Evolutionary conservation across 2,888 invertebrate species (phyloP).

Genomic region (Apodemia mormo): DNA sequence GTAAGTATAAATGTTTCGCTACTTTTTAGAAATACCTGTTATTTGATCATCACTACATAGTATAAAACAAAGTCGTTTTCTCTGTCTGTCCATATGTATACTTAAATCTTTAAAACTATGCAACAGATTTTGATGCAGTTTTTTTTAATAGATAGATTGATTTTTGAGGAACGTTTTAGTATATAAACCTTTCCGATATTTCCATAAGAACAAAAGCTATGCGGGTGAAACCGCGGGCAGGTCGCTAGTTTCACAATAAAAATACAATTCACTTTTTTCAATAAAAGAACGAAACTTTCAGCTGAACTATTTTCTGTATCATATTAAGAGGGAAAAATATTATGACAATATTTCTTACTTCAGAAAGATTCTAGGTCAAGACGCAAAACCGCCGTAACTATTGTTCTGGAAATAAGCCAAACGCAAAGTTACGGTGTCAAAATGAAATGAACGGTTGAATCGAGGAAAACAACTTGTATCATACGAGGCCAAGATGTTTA

Average conservation of each 20-base stretch:
- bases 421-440: slow-evolving; percentile 5
- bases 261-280: neutral
- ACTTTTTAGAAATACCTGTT: too few species aligned
- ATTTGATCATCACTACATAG: too few species aligned
- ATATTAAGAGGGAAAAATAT: neutral
- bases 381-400: neutral
- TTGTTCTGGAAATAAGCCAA: slow-evolving; percentile 5
- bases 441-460: slow-evolving; percentile 4
- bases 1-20: too few species aligned
- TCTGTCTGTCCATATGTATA: too few species aligned
- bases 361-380: slow-evolving; percentile 2
- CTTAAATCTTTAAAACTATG: too few species aligned
- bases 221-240: too few species aligned
- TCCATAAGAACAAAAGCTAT: too few species aligned
- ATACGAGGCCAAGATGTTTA: neutral
- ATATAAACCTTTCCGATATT: too few species aligned
- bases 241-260: neutral
- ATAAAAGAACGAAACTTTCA: neutral
- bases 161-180: too few species aligned
- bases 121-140: too few species aligned
- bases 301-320: neutral
- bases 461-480: slow-evolving; percentile 5
- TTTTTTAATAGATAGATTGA: too few species aligned
- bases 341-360: neutral
- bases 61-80: too few species aligned